Percentiles rank a stretch among this genome's conserved stretches.
These are phyloP conservation scores for Syngnathus floridae DNA, from an alignment of 2,113 vertebrate genomes.

Conservation along the genomic window DNA sequence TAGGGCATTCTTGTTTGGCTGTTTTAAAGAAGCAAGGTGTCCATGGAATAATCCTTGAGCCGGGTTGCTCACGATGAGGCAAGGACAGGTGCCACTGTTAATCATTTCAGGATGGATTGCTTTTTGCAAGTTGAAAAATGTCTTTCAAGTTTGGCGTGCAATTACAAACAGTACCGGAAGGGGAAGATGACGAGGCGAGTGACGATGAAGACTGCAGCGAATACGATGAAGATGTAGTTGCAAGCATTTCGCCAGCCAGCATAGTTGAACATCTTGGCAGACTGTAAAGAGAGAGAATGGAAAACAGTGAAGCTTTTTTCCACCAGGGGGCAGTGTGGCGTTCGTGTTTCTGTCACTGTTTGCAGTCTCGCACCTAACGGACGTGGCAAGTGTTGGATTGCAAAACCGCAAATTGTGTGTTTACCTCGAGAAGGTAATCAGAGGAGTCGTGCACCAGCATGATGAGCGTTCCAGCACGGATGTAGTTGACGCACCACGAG, in stretches of 20 bases:
- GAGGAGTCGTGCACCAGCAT: constrained; percentile 90
- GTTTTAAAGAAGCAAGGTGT: too few species aligned
- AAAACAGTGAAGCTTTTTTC: background rate
- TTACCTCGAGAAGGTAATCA: constrained; percentile 89
- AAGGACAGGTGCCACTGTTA: too few species aligned
- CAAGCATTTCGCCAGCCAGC: constrained; percentile 91
- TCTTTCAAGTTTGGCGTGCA: background rate
- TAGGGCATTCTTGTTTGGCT: too few species aligned
- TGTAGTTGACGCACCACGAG: constrained; percentile 93
- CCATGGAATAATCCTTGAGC: too few species aligned
- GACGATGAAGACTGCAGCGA: constrained; percentile 84
- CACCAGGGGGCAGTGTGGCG: constrained; percentile 51
- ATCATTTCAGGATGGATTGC: too few species aligned
- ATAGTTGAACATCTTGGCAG: constrained; percentile 97
- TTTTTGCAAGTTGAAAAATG: too few species aligned
- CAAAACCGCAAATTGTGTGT: background rate
- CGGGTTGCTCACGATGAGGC: too few species aligned
- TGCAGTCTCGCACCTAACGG: background rate
- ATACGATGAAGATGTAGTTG: constrained; percentile 90
- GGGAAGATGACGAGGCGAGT: constrained; percentile 88
- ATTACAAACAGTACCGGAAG: constrained; percentile 76
- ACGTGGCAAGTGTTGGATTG: background rate
- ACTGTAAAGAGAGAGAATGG: constrained; percentile 62
- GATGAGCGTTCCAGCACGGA: constrained; percentile 88
- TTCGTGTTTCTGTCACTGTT: background rate